Evolutionary conservation across 1,140 invertebrate genomes (phyloP), one percentile per base, ranked within the genome.

Genomic region (Caenorhabditis brenneri): DNA sequence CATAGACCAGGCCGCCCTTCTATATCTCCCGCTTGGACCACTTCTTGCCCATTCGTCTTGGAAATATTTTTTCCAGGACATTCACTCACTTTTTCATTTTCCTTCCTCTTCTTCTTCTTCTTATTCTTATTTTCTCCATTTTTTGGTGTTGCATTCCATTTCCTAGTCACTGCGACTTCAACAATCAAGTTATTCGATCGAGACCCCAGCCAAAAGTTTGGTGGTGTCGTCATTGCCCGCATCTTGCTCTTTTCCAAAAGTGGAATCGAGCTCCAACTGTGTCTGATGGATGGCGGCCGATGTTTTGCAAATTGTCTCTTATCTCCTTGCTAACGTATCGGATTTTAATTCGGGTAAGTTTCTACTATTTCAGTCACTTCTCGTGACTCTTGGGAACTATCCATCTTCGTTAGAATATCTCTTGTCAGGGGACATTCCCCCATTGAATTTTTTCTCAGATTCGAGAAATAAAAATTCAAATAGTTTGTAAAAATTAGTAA

Each of bases 281-380:
- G 65, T 31, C 65, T 74, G 65, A 74, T 74, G 65, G 65, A 87
- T 87, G 86, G 86, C 88, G 42, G 89, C 88, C 27, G 88, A 88
- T 83, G 84, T 88, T 36, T 88, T 88, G 24, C 88, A 88, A 81
- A 46, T 88, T 29, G 87, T 88, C 65, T 89, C 88, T 22, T 89
- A 88, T 82, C 82, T 88, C 33, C 82, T 88, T 42, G 88, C 88
- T n/a, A 88, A 88, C 85, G 88, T 88, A 24, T 88, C 87, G 29
- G 88, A 88, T 82, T 79, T 88, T 42, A 55, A 82, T 49, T 84
- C 79, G 46, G 84, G 84, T 85, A 48, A 49, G 83, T 7, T 33
- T 46, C 2, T 24, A 4, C 16, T 19, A 80, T 83, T 42, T 85
- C n/a, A 79, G 81, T 84, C 16, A 24, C 69, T 88, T 10, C 80